Evolutionary conservation across 23 tunicate species (phyloP).

Genomic region (Styela clava): DNA sequence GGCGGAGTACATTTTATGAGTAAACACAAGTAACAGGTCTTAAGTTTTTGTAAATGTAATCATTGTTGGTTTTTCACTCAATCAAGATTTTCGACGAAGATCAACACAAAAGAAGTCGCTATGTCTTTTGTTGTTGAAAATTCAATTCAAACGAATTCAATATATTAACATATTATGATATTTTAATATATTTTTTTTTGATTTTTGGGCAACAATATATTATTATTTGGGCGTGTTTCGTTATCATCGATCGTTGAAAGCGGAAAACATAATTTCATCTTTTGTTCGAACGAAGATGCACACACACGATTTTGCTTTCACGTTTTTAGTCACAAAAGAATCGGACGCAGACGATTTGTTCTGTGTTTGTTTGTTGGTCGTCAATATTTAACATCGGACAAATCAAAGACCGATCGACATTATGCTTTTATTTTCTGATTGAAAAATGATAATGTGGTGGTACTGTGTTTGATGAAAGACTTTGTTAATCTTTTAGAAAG

Average conservation of each 20-base stretch:
- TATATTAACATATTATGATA: too few species aligned
- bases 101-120: background rate
- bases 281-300: slow-evolving; percentile 11
- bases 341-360: slow-evolving; percentile 2
- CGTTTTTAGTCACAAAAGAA: slow-evolving; percentile 16
- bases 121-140: background rate
- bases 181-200: too few species aligned
- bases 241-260: slow-evolving; percentile 4
- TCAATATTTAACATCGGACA: slow-evolving; percentile 22
- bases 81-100: too few species aligned
- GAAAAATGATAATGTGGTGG: too few species aligned
- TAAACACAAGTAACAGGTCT: too few species aligned
- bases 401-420: slow-evolving; percentile 11
- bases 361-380: slow-evolving; percentile 20
- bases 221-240: slow-evolving; percentile 22
- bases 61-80: too few species aligned
- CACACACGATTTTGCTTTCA: slow-evolving; percentile 1
- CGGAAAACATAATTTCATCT: slow-evolving; percentile 19
- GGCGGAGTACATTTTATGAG: too few species aligned
- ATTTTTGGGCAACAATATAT: background rate
- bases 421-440: too few species aligned
- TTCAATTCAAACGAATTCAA: too few species aligned
- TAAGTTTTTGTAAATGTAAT: too few species aligned
- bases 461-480: too few species aligned
- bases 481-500: too few species aligned